Base-by-base conservation (phyloP, 1,140 invertebrate species). In the Sesamia nonagrioides region DNA sequence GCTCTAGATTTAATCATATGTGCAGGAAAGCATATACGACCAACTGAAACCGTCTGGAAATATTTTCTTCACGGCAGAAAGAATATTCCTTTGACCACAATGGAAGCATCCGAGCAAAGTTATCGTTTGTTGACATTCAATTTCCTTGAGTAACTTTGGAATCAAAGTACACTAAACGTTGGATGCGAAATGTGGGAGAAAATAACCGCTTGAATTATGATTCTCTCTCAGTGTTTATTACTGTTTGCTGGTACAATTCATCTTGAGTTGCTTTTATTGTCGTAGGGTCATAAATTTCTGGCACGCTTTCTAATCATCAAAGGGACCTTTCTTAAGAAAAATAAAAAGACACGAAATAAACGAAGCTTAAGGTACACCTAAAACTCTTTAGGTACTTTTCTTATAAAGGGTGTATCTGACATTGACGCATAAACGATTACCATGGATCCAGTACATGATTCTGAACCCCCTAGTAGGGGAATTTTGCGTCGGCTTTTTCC, bases 111-210 rank as follows among this genome's bases (percentile, higher is more conserved):
- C 72, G 56, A 68, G 69, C 40, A 75, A 42, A 69, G 33, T 79
- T 68, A 35, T 79, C 60, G 72, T 75, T 69, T 79, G 78, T 79
- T 79, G 60, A 75, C 72, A 58, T 79, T 79, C 71, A 75, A 74
- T 79, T 79, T 79, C 60, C 61, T 79, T 74, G 72, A 79, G 72
- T 74, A 75, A 79, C 71, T 79, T 75, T 40, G 48, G 52, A 75
- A 75, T 75, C 71, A 68, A 75, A 63, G 72, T 35, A 61, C 61
- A 21, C 27, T 77, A 77, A 69, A 52, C 27, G 66, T 35, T 3
- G 27, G 27, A 2, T 45, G 13, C 15, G 13, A 2, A 17, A 9
- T 37, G 45, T 17, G 68, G 13, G 48, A 71, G 54, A 68, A 52
- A 52, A 71, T 35, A 37, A 35, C 35, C 45, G 52, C 21, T n/a